Evolutionary conservation across 2,888 invertebrate species (phyloP).

Genomic region (Globia sparganii): DNA sequence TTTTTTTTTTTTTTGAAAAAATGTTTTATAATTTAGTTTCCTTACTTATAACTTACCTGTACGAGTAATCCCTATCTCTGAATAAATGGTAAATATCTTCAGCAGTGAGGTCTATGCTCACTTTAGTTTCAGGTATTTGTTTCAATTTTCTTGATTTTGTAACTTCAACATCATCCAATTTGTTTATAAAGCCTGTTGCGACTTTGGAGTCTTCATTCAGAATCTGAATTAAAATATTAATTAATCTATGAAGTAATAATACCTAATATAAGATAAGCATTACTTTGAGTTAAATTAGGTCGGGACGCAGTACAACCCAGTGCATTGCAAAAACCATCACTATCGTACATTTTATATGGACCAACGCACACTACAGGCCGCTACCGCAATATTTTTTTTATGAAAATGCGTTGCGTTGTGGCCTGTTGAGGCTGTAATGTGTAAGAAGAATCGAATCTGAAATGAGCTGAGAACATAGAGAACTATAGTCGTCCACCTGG

Average conservation of each 20-base stretch:
- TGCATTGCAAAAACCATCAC: not conserved
- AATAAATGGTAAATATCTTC: constrained; percentile 51
- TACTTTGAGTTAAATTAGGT: not conserved
- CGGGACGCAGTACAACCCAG: not conserved
- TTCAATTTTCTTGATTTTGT: fast-evolving
- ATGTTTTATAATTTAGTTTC: not conserved
- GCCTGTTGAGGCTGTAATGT: not conserved
- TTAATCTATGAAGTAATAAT: not conserved
- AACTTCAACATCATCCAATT: not conserved
- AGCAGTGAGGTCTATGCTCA: constrained; percentile 27
- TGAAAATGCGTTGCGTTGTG: not conserved
- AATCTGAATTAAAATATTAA: constrained; percentile 20
- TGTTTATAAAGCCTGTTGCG: constrained; percentile 15
- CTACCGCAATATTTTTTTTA: not conserved
- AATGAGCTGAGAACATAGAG: not conserved
- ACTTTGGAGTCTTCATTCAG: constrained; percentile 35
- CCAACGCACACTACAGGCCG: not conserved
- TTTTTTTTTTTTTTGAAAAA: no score
- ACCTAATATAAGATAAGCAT: no score
- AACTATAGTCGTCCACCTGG: not conserved
- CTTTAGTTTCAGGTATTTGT: constrained; percentile 7
- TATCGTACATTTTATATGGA: not conserved
- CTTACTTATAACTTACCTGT: constrained; percentile 34
- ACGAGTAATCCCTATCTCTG: constrained; percentile 47
- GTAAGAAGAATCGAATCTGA: not conserved